Evolutionary conservation across 1,140 invertebrate genomes (phyloP).

Genomic region (Brachionus angularis): DNA sequence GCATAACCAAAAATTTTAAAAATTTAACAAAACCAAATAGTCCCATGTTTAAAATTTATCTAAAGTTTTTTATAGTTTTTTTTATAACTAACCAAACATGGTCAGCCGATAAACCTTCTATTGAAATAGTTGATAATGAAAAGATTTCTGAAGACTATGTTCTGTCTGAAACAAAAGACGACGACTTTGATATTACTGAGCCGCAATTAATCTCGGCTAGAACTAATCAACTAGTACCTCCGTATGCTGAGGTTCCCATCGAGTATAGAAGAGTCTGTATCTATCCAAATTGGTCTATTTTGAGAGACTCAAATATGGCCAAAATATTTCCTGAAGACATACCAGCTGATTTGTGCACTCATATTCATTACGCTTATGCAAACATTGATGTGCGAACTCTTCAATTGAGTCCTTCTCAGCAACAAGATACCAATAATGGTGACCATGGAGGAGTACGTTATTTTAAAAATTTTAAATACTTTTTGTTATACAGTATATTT

Average conservation of each 20-base stretch:
- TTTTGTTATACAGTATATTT: not conserved
- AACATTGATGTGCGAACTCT: slow-evolving; percentile 27
- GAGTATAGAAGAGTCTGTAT: slow-evolving; percentile 31
- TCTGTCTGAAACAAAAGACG: no score
- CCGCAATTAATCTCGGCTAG: no score
- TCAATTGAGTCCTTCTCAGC: slow-evolving; percentile 22
- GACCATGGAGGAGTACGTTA: slow-evolving; percentile 59
- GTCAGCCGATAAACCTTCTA: no score
- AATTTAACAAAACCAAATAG: no score
- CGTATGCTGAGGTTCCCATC: not conserved
- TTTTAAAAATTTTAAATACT: slow-evolving; percentile 66
- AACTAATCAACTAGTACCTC: slow-evolving; percentile 33
- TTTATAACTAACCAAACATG: no score
- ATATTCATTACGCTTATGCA: slow-evolving; percentile 39
- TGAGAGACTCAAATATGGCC: slow-evolving; percentile 16
- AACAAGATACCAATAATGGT: slow-evolving; percentile 32
- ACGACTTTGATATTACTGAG: no score
- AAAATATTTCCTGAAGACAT: slow-evolving; percentile 43
- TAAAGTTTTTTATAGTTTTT: no score
- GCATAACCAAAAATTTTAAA: no score
- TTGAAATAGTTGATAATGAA: no score
- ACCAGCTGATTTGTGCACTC: slow-evolving; percentile 25
- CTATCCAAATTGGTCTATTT: slow-evolving; percentile 39
- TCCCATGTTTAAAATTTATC: no score
- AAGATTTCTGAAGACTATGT: no score